phyloP scores from a whole-genome alignment of 2,888 invertebrate genomes.

The Ormia ochracea region DNA sequence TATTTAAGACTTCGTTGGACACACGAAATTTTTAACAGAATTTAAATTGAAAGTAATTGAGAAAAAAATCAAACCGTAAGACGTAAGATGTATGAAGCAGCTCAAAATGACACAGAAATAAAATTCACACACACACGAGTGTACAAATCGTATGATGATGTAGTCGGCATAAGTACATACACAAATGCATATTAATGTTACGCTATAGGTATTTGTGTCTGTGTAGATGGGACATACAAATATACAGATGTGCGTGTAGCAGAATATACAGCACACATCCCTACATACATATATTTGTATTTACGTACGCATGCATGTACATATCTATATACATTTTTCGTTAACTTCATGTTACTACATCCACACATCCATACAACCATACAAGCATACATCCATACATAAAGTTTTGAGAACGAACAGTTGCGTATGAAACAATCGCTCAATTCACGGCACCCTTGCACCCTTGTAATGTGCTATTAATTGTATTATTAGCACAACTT shows the following conservation, averaged over 20 bases:
- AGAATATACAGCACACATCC: neutral
- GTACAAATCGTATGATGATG: slow-evolving; percentile 33
- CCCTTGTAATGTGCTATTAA: too few relatives aligned
- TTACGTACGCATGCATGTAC: neutral
- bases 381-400: neutral
- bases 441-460: neutral
- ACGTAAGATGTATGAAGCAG: slow-evolving; percentile 58
- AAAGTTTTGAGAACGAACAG: neutral
- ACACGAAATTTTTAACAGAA: slow-evolving; percentile 59
- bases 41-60: slow-evolving; percentile 63
- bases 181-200: neutral
- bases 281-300: neutral
- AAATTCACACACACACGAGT: slow-evolving; percentile 54
- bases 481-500: too few relatives aligned
- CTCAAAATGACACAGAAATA: slow-evolving; percentile 58
- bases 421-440: slow-evolving; percentile 11
- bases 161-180: neutral
- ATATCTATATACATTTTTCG: neutral
- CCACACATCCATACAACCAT: neutral
- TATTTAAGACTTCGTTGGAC: slow-evolving; percentile 58
- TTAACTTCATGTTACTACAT: too few relatives aligned
- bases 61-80: too few relatives aligned
- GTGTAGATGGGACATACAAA: neutral
- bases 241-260: neutral
- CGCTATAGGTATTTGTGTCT: neutral